Evolutionary conservation across 2,888 invertebrate species (phyloP).

Genomic region (Luperina nickerlii): DNA sequence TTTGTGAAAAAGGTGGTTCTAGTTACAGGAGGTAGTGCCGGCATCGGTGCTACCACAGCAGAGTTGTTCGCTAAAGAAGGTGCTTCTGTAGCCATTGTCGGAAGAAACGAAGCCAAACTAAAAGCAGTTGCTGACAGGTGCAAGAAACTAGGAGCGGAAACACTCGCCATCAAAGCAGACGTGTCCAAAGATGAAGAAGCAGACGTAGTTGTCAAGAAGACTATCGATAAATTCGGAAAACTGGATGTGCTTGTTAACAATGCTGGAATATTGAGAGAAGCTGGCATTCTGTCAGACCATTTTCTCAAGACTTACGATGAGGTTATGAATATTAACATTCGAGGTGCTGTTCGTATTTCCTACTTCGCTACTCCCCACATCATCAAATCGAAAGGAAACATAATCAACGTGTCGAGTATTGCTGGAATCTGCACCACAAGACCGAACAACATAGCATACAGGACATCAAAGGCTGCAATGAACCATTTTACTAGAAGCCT

Average conservation of each 20-base stretch:
- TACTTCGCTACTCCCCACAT: conserved; percentile 67
- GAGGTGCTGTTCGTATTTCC: conserved; percentile 64
- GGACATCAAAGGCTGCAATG: conserved; percentile 71
- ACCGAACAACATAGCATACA: conserved; percentile 88
- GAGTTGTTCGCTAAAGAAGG: conserved; percentile 73
- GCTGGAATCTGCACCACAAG: conserved; percentile 84
- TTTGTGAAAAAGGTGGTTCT: conserved; percentile 75
- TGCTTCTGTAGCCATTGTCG: conserved; percentile 73
- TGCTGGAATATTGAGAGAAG: conserved; percentile 66
- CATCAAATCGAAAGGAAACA: conserved; percentile 67
- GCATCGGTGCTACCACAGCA: conserved; percentile 77
- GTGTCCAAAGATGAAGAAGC: conserved; percentile 68
- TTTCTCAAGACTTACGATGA: conserved; percentile 65
- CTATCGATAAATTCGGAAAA: conserved; percentile 68
- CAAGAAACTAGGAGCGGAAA: conserved; percentile 53
- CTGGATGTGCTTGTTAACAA: conserved; percentile 74
- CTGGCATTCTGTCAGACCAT: conserved; percentile 47
- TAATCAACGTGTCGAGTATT: conserved; percentile 70
- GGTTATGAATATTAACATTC: conserved; percentile 67
- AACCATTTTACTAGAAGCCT: conserved; percentile 70
- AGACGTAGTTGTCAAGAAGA: conserved; percentile 64
- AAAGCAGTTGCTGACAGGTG: conserved; percentile 67
- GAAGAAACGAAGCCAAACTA: conserved; percentile 74
- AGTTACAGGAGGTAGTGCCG: conserved; percentile 76
- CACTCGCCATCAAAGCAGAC: conserved; percentile 69